phyloP scores from a whole-genome alignment of 2,888 invertebrate genomes.

The Dasypogon diadema region DNA sequence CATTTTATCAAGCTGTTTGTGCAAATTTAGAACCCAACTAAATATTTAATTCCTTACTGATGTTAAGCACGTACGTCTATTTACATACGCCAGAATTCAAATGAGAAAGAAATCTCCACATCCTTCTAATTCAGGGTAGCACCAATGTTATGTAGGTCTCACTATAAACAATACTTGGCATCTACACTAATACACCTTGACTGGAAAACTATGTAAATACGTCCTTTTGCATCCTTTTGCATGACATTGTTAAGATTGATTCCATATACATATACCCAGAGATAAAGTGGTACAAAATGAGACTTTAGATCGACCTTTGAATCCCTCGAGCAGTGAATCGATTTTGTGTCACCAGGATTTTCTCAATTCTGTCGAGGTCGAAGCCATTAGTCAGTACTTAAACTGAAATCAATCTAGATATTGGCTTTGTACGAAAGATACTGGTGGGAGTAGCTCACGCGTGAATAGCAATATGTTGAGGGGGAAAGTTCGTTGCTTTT shows the following conservation, averaged over 20 bases:
- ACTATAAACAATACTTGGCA: conserved; percentile 26
- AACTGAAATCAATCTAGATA: conserved; percentile 49
- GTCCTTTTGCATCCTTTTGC: conserved; percentile 13
- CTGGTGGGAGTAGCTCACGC: conserved; percentile 31
- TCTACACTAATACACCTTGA: conserved; percentile 2
- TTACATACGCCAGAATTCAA: conserved; percentile 41
- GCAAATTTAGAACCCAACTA: conserved; percentile 26
- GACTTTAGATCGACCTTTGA: conserved; percentile 7
- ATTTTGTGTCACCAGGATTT: conserved; percentile 36
- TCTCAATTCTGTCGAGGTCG: conserved; percentile 23
- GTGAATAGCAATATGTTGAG: conserved; percentile 25
- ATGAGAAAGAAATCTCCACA: conserved; percentile 40
- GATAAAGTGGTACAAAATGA: background rate
- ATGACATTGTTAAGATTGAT: conserved; percentile 43
- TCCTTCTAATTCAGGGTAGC: conserved; percentile 9
- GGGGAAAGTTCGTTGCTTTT: conserved; percentile 1
- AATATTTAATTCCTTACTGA: conserved; percentile 44
- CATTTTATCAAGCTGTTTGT: conserved; percentile 41
- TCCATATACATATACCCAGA: conserved; percentile 3
- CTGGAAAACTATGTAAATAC: conserved; percentile 40
- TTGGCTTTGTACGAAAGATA: conserved; percentile 23
- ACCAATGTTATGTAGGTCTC: background rate
- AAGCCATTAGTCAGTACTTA: conserved; percentile 49
- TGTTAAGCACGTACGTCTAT: conserved; percentile 41
- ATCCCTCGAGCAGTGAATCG: conserved; percentile 17